These are phyloP conservation scores for silkworm (Bombyx mori) DNA, from an alignment of 1,140 invertebrate species.

Conservation along the genomic window ASM3026992v2 NC_085129.1:16507001-16507500, in stretches of 20 bases:
- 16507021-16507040: slow-evolving; percentile 71
- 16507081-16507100: slow-evolving; percentile 65
- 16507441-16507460: slow-evolving; percentile 50
- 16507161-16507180: slow-evolving; percentile 62
- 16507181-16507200: slow-evolving; percentile 54
- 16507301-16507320: slow-evolving; percentile 66
- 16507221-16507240: slow-evolving; percentile 50
- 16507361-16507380: too few species aligned
- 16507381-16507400: slow-evolving; percentile 1
- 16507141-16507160: slow-evolving; percentile 66
- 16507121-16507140: slow-evolving; percentile 58
- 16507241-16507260: slow-evolving; percentile 55
- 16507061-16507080: slow-evolving; percentile 64
- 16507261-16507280: slow-evolving; percentile 59
- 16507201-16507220: slow-evolving; percentile 47
- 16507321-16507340: slow-evolving; percentile 49
- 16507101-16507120: slow-evolving; percentile 62
- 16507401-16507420: slow-evolving; percentile 16
- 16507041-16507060: slow-evolving; percentile 60
- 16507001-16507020: slow-evolving; percentile 67
- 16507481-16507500: slow-evolving; percentile 24
- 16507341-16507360: not conserved
- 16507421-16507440: slow-evolving; percentile 66
- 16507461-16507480: slow-evolving; percentile 63
- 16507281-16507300: slow-evolving; percentile 54